These are phyloP conservation scores for Siniperca knerii DNA, from an alignment of 2,113 vertebrate genomes.

Conservation along the genomic window DNA sequence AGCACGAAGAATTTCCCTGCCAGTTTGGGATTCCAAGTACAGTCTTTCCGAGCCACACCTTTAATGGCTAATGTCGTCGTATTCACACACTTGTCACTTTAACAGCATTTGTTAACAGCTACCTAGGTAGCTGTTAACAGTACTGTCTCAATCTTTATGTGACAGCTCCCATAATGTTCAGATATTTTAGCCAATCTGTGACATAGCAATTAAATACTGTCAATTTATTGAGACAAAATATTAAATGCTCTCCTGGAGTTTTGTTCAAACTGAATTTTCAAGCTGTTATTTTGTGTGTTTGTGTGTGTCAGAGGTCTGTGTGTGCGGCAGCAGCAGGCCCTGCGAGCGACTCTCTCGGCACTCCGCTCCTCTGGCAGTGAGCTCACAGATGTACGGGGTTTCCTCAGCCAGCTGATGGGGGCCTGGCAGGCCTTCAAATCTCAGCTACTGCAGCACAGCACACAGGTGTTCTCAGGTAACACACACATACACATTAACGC, in stretches of 20 bases:
- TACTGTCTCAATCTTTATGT: not conserved
- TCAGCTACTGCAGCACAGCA: slow-evolving; percentile 60
- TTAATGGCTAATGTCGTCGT: not conserved
- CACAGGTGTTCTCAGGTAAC: slow-evolving; percentile 74
- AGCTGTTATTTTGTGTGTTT: slow-evolving; percentile 23
- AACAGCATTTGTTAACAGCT: slow-evolving; percentile 17
- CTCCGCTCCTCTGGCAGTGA: slow-evolving; percentile 80
- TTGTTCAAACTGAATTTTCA: slow-evolving; percentile 9
- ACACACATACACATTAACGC: not conserved
- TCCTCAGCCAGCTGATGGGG: slow-evolving; percentile 79
- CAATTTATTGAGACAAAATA: not conserved
- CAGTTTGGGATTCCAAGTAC: not conserved
- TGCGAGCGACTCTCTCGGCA: slow-evolving; percentile 78
- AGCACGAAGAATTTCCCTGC: not conserved
- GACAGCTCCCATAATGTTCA: slow-evolving; percentile 12
- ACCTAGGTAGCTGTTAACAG: slow-evolving; percentile 8
- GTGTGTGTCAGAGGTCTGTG: slow-evolving; percentile 79
- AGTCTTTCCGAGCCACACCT: slow-evolving; percentile 12
- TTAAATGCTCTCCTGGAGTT: not conserved
- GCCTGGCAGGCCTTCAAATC: slow-evolving; percentile 77
- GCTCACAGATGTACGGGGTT: slow-evolving; percentile 82
- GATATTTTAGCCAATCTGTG: not conserved
- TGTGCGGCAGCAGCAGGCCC: slow-evolving; percentile 76
- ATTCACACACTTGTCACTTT: slow-evolving; percentile 30
- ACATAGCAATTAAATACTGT: not conserved